Conservation (phyloP, 2,888 invertebrate species). For the Steinernema hermaphroditum region DNA sequence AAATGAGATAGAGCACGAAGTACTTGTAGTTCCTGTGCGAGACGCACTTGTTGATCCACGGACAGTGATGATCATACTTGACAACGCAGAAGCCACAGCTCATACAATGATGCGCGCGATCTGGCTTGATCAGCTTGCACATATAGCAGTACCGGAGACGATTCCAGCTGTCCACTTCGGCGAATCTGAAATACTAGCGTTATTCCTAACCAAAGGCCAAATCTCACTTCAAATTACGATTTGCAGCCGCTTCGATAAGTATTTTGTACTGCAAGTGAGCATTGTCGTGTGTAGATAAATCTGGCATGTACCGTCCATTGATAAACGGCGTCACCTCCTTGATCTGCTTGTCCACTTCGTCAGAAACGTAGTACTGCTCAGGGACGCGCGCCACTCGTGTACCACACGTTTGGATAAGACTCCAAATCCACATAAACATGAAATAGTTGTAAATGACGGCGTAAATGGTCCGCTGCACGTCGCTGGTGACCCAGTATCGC, state of each 20-base stretch:
- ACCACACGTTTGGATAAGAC: conserved; percentile 44
- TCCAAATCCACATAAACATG: conserved; percentile 48
- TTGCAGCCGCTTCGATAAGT: neutral
- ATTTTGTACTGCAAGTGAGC: conserved; percentile 32
- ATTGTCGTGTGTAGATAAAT: conserved; percentile 46
- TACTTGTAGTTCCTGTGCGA: conserved; percentile 54
- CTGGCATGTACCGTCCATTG: conserved; percentile 46
- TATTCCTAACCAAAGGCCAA: conserved; percentile 35
- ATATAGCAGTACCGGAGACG: conserved; percentile 51
- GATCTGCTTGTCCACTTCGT: conserved; percentile 44
- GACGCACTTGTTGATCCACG: conserved; percentile 59
- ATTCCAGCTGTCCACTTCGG: conserved; percentile 36
- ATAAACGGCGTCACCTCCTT: conserved; percentile 47
- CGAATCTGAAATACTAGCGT: conserved; percentile 30
- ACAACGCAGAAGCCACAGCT: conserved; percentile 57
- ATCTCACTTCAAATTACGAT: conserved; percentile 39
- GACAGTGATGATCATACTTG: conserved; percentile 52
- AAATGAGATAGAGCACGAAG: conserved; percentile 55
- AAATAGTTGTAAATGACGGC: conserved; percentile 43
- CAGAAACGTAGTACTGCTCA: conserved; percentile 39
- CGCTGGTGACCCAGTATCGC: conserved; percentile 30
- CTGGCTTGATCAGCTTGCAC: conserved; percentile 55
- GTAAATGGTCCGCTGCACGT: conserved; percentile 42
- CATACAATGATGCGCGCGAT: conserved; percentile 53
- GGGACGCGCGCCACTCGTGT: conserved; percentile 49